These are phyloP conservation scores for Heliconius ethilla DNA, from an alignment of 2,888 invertebrate genomes.

Conservation along the genomic window DNA sequence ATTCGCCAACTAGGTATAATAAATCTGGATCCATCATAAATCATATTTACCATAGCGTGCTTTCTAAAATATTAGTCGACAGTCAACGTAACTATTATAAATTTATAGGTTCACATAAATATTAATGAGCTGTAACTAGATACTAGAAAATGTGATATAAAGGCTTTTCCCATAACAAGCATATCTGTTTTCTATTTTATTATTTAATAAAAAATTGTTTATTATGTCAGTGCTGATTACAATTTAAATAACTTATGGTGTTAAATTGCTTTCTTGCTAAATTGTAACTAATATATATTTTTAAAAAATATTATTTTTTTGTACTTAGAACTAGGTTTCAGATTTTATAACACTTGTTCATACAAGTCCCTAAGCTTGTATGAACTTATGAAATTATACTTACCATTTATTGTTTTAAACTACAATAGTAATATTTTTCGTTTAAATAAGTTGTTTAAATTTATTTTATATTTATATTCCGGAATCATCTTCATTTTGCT, in stretches of 20 bases:
- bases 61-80: constrained; percentile 22
- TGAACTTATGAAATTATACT: no score
- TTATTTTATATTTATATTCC: not conserved
- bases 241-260: not conserved
- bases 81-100: constrained; percentile 8
- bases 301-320: no score
- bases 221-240: not conserved
- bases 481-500: not conserved
- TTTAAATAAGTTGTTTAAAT: not conserved
- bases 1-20: not conserved
- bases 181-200: constrained; percentile 15
- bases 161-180: not conserved
- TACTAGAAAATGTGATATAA: constrained; percentile 19
- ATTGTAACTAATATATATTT: not conserved
- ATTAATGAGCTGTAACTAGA: constrained; percentile 11
- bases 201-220: constrained; percentile 6
- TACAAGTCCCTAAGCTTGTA: no score
- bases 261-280: not conserved
- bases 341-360: no score
- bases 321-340: no score
- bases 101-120: constrained; percentile 29
- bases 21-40: constrained; percentile 6
- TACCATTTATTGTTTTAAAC: no score
- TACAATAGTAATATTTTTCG: not conserved
- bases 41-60: constrained; percentile 19